These are phyloP conservation scores for Drosophila villosipedis DNA, from an alignment of 2,888 invertebrate genomes.

Conservation along the genomic window DNA sequence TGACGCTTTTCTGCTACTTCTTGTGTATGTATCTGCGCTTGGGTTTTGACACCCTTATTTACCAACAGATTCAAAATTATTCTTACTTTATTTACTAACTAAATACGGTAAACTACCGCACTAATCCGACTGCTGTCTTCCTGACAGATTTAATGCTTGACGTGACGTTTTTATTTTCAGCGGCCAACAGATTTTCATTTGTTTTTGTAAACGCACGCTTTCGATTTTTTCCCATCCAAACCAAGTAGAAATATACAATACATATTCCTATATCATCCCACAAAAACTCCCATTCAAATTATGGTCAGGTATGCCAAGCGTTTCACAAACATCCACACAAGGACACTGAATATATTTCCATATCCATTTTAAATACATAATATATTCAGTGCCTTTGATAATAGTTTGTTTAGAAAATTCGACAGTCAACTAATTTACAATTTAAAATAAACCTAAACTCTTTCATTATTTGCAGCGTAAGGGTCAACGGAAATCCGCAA, in stretches of 20 bases:
- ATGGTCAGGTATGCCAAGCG: conserved; percentile 69
- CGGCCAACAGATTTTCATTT: conserved; percentile 13
- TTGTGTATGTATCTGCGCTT: conserved; percentile 52
- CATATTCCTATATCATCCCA: conserved; percentile 20
- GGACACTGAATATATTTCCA: conserved; percentile 6
- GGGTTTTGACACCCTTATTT: conserved; percentile 45
- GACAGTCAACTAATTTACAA: neutral
- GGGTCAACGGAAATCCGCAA: conserved; percentile 47
- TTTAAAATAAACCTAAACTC: neutral
- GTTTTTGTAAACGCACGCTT: conserved; percentile 42
- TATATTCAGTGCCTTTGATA: conserved; percentile 3
- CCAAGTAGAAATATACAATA: conserved; percentile 5
- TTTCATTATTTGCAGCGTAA: conserved; percentile 53
- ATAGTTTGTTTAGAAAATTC: neutral
- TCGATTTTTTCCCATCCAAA: conserved; percentile 10
- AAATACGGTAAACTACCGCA: neutral
- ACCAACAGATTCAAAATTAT: conserved; percentile 1
- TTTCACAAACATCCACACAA: neutral
- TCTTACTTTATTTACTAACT: conserved; percentile 5
- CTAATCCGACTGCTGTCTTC: conserved; percentile 1
- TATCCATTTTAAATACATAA: neutral
- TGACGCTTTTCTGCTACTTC: conserved; percentile 7
- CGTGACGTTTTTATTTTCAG: conserved; percentile 44
- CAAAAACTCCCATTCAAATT: conserved; percentile 48
- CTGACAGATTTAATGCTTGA: conserved; percentile 26